Percentiles rank a stretch among this genome's conserved stretches.
phyloP scores from a whole-genome alignment of 2,113 vertebrate species.

The Stomatorhinus ivindoensis region DNA sequence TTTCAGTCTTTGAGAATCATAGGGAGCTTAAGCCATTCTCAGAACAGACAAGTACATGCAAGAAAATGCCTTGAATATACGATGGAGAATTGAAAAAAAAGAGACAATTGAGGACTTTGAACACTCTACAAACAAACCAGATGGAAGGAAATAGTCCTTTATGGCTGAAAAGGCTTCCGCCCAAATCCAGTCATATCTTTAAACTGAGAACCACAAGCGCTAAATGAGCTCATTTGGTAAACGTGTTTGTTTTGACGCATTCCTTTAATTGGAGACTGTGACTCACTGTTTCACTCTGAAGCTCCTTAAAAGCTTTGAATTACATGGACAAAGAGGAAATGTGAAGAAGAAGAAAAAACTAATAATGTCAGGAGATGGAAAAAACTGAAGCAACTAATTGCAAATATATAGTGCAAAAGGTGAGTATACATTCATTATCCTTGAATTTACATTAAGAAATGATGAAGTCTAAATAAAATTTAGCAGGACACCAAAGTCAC shows the following conservation, averaged over 20 bases:
- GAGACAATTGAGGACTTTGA: slow-evolving; percentile 37
- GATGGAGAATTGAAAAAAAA: slow-evolving; percentile 8
- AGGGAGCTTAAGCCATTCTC: not conserved
- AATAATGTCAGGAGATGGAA: not conserved
- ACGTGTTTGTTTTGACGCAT: slow-evolving; percentile 40
- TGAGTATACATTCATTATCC: not conserved
- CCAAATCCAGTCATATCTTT: slow-evolving; percentile 32
- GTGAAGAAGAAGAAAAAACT: not conserved
- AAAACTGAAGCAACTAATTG: not conserved
- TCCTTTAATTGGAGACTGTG: slow-evolving; percentile 34
- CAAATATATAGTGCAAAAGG: not conserved
- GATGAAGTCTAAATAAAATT: not conserved
- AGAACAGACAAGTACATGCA: not conserved
- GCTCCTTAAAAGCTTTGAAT: slow-evolving; percentile 28
- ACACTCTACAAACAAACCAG: slow-evolving; percentile 36
- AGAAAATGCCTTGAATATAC: not conserved
- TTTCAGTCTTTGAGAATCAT: not conserved
- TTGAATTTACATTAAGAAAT: not conserved
- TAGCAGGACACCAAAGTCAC: not conserved
- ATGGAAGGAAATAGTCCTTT: slow-evolving; percentile 34
- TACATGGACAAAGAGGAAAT: not conserved
- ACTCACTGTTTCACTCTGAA: slow-evolving; percentile 35
- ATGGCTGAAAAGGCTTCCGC: slow-evolving; percentile 32
- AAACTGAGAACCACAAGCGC: slow-evolving; percentile 34
- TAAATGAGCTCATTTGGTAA: slow-evolving; percentile 38